Evolutionary conservation across 1,140 invertebrate genomes (phyloP), one percentile per base, ranked within the genome.

Genomic region (Calosoma granatense): DNA sequence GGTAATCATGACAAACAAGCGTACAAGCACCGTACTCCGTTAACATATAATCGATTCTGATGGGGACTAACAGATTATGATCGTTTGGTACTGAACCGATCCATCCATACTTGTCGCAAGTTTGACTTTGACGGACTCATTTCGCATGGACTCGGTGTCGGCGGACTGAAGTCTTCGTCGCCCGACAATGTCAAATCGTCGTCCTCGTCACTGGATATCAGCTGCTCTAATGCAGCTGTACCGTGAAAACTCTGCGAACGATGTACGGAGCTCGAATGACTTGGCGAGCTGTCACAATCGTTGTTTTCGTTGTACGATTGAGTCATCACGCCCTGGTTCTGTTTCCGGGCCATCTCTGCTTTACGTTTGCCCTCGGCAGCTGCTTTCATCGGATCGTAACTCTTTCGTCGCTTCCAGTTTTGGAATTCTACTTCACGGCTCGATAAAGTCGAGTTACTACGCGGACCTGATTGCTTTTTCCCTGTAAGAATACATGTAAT

Each of bases 381-480:
- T 12, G 87, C 85, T 65, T 90, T 92, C 77, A 92, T 82, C 1
- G 91, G 91, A 75, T 94, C 90, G 71, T 94, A 95, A 63, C 85
- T 92, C 65, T 92, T 92, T 57, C 92, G 76, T 57, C 91, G 76
- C 67, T 92, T 92, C 91, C 91, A 94, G 75, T 93, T 93, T 68
- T 90, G 88, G 74, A 92, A 84, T 67, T 94, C 92, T 43, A 87
- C 82, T 70, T 90, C 88, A 61, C 81, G 80, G 11, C 80, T 78
- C 2, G 79, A 81, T 12, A 84, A 65, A 4, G 79, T 81, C 20
- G 82, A 84, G 64, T 83, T 83, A 61, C 81, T 83, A 22, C 81
- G 69, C 17, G 67, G 70, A 41, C 64, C 60, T 3, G 65, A 60
- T 41, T 64, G 62, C 70, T 83, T 82, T 75, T 82, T 79, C 66